Percentiles rank a stretch among this genome's conserved stretches.
phyloP scores from a whole-genome alignment of 2,888 invertebrate species.

The Meloe dianella region DNA sequence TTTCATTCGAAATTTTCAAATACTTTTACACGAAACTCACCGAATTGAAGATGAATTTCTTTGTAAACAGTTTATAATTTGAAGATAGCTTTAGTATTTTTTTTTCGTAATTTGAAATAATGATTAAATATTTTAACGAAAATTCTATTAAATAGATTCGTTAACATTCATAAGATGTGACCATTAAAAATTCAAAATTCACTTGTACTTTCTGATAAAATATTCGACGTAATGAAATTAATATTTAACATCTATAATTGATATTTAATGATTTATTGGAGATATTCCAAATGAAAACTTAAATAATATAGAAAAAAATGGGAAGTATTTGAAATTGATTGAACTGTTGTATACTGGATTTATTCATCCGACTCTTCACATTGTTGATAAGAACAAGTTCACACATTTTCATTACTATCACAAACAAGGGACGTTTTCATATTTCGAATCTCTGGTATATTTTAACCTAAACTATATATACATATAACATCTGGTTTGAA shows the following conservation, averaged over 20 bases:
- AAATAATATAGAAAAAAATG: background rate
- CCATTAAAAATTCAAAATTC: background rate
- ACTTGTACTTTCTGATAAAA: background rate
- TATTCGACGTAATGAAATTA: background rate
- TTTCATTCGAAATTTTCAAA: no score
- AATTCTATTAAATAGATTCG: no score
- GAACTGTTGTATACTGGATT: background rate
- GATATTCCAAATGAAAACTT: background rate
- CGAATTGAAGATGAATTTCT: no score
- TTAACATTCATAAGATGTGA: no score
- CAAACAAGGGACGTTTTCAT: background rate
- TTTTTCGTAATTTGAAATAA: no score
- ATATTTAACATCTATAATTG: background rate
- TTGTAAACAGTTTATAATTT: no score
- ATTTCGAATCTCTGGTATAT: no score
- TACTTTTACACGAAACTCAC: no score
- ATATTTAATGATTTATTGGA: background rate
- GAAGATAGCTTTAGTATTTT: no score
- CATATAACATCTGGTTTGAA: no score
- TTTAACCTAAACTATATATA: no score
- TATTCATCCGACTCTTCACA: background rate
- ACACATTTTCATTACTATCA: background rate
- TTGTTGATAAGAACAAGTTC: background rate
- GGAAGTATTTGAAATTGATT: conserved; percentile 9
- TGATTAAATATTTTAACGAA: no score